Evolutionary conservation across 1,140 invertebrate species (phyloP).

Genomic region (Drosophila varians): DNA sequence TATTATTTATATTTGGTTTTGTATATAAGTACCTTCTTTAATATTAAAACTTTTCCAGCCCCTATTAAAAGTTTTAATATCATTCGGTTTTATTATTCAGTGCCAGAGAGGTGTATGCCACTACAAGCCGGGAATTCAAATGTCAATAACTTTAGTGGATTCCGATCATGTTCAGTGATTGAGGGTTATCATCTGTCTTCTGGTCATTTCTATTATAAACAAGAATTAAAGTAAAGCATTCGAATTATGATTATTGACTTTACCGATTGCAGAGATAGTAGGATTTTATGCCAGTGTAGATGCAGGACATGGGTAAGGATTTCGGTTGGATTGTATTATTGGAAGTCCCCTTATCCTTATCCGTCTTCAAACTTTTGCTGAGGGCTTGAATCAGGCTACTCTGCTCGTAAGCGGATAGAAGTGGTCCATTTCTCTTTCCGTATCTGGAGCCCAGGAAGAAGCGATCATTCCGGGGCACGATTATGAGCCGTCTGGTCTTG

Average conservation of each 20-base stretch:
- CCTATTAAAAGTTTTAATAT: constrained; percentile 72
- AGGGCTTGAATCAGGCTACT: constrained; percentile 36
- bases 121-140: constrained; percentile 17
- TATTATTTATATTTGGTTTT: constrained; percentile 6
- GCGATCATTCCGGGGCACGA: constrained; percentile 78
- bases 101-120: constrained; percentile 40
- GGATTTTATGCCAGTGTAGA: constrained; percentile 67
- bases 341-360: background rate
- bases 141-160: constrained; percentile 24
- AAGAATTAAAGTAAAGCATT: background rate
- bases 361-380: constrained; percentile 15
- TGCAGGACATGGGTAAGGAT: constrained; percentile 51
- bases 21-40: constrained; percentile 14
- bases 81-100: constrained; percentile 20
- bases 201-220: constrained; percentile 26
- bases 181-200: constrained; percentile 13
- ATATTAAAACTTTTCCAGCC: constrained; percentile 80
- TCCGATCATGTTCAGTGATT: constrained; percentile 10
- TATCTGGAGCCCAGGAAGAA: constrained; percentile 82
- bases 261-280: constrained; percentile 70
- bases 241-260: constrained; percentile 8
- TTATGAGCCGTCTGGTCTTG: constrained; percentile 62
- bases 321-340: background rate
- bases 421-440: constrained; percentile 69
- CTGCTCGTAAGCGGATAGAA: constrained; percentile 57